These are phyloP conservation scores for Lepus timidus DNA, from an alignment of 2,113 vertebrate genomes.

Conservation along the genomic window DNA sequence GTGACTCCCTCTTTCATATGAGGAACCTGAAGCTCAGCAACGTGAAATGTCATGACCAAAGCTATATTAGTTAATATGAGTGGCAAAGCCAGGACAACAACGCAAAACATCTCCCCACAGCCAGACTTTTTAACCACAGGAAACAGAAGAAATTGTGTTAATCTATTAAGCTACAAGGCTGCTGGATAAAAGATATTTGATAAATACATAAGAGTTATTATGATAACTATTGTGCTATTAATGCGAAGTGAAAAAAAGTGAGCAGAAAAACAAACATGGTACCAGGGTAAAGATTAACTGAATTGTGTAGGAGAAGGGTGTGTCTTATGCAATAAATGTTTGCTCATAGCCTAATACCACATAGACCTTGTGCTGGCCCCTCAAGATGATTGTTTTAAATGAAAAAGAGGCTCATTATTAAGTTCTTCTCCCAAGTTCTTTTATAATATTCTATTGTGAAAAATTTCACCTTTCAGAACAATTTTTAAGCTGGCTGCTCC, in stretches of 20 bases:
- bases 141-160: background rate
- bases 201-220: conserved; percentile 18
- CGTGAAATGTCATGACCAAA: background rate
- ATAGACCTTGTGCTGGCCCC: background rate
- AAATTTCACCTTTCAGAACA: background rate
- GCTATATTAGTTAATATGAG: conserved; percentile 2
- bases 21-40: background rate
- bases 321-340: background rate
- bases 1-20: background rate
- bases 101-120: background rate
- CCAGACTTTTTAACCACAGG: background rate
- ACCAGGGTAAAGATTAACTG: background rate
- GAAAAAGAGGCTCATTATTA: background rate
- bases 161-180: background rate
- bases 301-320: background rate
- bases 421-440: background rate
- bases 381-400: background rate
- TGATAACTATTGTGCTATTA: conserved; percentile 19
- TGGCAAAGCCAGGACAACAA: conserved; percentile 6
- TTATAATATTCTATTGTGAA: conserved; percentile 10
- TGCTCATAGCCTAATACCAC: background rate
- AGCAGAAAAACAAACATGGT: conserved; percentile 22
- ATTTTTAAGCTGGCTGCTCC: background rate
- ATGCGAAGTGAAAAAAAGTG: background rate
- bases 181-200: background rate